Conservation (phyloP, 2,888 invertebrate genomes). For the Calameuta filiformis region DNA sequence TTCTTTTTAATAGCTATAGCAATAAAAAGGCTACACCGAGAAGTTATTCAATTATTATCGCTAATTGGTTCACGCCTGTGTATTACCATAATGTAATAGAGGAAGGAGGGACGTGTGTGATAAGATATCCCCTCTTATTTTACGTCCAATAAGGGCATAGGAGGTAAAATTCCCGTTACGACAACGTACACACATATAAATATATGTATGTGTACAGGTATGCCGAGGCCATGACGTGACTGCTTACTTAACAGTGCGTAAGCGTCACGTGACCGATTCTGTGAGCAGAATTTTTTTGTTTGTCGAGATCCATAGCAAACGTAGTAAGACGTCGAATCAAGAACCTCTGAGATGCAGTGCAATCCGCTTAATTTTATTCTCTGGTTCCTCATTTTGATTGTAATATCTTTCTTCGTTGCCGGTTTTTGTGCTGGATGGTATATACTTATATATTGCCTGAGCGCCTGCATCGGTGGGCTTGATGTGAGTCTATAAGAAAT, state of each 20-base stretch:
- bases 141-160: not conserved
- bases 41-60: not conserved
- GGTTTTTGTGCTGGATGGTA: conserved; percentile 76
- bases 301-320: not conserved
- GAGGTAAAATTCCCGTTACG: not conserved
- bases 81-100: not conserved
- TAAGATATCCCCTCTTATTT: not conserved
- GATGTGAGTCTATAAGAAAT: conserved; percentile 69
- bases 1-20: not conserved
- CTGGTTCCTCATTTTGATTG: conserved; percentile 78
- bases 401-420: conserved; percentile 76
- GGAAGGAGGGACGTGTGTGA: not conserved
- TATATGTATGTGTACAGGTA: not conserved
- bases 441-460: conserved; percentile 75
- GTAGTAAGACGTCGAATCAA: not conserved
- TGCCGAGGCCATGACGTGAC: not conserved
- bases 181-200: not conserved
- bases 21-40: not conserved
- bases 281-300: not conserved
- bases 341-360: not conserved
- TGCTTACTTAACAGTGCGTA: not conserved
- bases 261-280: not conserved
- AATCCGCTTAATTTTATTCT: conserved; percentile 76
- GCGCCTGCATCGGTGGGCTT: conserved; percentile 76
- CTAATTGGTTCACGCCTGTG: not conserved